Conservation (phyloP, 2,797 vertebrate genomes). For the Spinus olivaceus region DNA sequence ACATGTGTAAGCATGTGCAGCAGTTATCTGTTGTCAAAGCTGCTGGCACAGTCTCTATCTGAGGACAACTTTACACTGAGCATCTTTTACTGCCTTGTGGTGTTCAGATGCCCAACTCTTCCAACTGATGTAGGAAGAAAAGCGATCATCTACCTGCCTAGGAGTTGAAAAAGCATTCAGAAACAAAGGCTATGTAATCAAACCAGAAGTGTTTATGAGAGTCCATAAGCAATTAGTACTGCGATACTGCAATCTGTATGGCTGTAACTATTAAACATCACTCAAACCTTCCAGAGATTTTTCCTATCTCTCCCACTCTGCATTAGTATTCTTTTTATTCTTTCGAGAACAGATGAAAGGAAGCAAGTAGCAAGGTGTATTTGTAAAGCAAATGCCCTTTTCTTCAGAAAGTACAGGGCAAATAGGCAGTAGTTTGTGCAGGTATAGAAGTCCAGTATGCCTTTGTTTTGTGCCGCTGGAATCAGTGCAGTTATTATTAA, state of each 20-base stretch:
- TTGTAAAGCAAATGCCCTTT: background rate
- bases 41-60: background rate
- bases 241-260: background rate
- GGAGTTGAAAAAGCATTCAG: background rate
- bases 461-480: background rate
- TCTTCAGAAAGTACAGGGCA: background rate
- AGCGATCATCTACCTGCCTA: background rate
- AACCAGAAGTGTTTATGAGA: background rate
- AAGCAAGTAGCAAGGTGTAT: background rate
- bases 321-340: background rate
- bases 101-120: background rate
- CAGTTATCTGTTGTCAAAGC: background rate
- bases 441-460: background rate
- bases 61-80: background rate
- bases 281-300: background rate
- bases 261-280: background rate
- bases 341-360: background rate
- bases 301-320: background rate
- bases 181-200: background rate
- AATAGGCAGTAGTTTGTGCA: background rate
- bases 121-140: background rate
- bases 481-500: background rate
- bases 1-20: background rate
- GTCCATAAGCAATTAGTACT: background rate
- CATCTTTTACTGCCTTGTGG: fast-evolving